Evolutionary conservation across 30 jellyfish, hydroid and myxozoan genomes (phyloP), one percentile per base, ranked within the genome.

Genomic region (Chironex yamaguchii): DNA sequence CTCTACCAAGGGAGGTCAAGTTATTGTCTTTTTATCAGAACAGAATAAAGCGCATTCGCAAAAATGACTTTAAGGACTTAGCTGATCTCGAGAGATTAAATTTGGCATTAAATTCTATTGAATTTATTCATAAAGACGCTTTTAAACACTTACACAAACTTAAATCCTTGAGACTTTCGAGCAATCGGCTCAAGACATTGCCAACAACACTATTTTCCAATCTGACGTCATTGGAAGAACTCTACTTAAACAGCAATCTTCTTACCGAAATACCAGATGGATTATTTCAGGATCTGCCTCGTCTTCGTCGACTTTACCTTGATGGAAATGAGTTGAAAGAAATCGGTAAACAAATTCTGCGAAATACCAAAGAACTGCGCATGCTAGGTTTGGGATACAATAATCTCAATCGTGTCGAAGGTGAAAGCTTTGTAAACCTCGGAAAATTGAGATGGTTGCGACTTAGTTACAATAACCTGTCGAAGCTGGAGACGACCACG

Each of bases 101-200:
- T 34, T 34, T 95, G 75, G 92, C 52, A 49, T 36, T 83, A 30
- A 85, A 89, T 67, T 52, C 30, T 21, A 78, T 95, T 23, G 94
- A 89, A 54, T 50, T 33, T 2, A 89, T 95, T 21, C 90, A 96
- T 28, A 93, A 80, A 1, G 87, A 71, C 64, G 96, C 97, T 6
- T 90, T 95, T 67, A 67, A 62, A 32, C 3, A 67, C 34, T 58
- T 89, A 29, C 33, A 52, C 22, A 76, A 53, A 2, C 86, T 95
- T 78, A 80, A 64, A 49, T 89, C 97, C 34, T 76, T 95, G 67
- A 84, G 89, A 30, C 74, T 95, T 52, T 89, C 98, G 14, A 86
- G 94, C 24, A 95, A 95, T 62, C 62, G 28, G 42, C 62, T 95
- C 29, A 84, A 85, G 25, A 53, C 25, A 2, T 23, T 95, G 2